phyloP scores from a whole-genome alignment of 2,113 vertebrate genomes.

The Drymodes brunneopygia region DNA sequence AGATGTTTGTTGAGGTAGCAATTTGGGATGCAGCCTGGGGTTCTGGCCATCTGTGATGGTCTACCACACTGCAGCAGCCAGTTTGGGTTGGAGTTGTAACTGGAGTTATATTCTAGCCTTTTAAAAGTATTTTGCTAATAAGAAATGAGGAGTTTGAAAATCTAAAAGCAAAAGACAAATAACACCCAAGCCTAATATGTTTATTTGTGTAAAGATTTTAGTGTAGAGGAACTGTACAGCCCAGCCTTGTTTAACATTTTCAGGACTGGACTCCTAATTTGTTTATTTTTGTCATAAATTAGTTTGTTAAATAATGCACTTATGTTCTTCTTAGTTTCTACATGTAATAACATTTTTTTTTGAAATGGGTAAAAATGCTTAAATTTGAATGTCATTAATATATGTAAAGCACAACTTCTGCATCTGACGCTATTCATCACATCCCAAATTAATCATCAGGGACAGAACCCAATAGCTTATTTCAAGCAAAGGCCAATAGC shows the following conservation, averaged over 20 bases:
- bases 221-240: neutral
- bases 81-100: neutral
- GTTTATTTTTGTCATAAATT: conserved; percentile 22
- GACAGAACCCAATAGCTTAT: conserved; percentile 58
- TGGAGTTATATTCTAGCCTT: neutral
- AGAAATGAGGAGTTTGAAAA: neutral
- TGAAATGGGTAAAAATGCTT: conserved; percentile 1
- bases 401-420: conserved; percentile 39
- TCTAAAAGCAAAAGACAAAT: neutral
- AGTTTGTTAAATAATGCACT: neutral
- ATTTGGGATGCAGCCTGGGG: neutral
- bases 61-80: neutral
- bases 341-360: neutral
- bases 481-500: conserved; percentile 59
- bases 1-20: neutral
- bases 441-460: conserved; percentile 67
- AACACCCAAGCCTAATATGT: neutral
- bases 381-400: conserved; percentile 46
- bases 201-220: neutral
- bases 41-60: neutral
- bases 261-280: neutral
- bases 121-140: neutral
- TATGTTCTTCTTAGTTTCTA: neutral
- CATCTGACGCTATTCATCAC: conserved; percentile 63
- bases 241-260: neutral